A percentile compares a stretch with the other conserved stretches of the same genome.
Conservation (phyloP, 2,888 invertebrate species). For the Machimus rusticus region DNA sequence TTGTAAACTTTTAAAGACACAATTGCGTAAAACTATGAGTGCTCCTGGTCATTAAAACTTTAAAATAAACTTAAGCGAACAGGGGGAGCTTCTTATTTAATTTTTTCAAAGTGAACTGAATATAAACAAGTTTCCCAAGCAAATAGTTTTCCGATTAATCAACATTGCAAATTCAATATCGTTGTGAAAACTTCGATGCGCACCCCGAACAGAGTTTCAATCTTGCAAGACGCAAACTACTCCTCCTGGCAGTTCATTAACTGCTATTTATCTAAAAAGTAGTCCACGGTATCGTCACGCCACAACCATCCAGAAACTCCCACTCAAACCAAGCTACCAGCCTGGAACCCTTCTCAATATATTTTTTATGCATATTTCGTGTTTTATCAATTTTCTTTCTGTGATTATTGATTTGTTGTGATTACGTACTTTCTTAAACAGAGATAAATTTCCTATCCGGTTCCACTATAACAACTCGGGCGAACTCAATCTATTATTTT, state of each 20-base stretch:
- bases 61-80: neutral
- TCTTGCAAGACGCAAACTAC: neutral
- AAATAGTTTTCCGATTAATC: neutral
- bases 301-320: neutral
- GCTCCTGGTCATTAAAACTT: neutral
- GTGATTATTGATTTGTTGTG: slow-evolving; percentile 30
- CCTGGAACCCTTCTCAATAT: neutral
- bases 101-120: neutral
- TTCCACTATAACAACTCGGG: neutral
- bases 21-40: neutral
- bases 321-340: neutral
- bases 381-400: slow-evolving; percentile 36
- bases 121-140: neutral
- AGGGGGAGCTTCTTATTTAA: neutral
- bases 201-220: neutral
- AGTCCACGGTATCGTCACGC: neutral
- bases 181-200: neutral
- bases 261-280: neutral
- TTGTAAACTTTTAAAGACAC: neutral
- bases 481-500: slow-evolving; percentile 4
- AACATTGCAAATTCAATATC: neutral
- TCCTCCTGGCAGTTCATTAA: neutral
- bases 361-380: slow-evolving; percentile 23
- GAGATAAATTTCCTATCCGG: slow-evolving; percentile 1
- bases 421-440: slow-evolving; percentile 27